These are phyloP conservation scores for Pteropus rufus DNA, from an alignment of 2,797 vertebrate species.

Conservation along the genomic window DNA sequence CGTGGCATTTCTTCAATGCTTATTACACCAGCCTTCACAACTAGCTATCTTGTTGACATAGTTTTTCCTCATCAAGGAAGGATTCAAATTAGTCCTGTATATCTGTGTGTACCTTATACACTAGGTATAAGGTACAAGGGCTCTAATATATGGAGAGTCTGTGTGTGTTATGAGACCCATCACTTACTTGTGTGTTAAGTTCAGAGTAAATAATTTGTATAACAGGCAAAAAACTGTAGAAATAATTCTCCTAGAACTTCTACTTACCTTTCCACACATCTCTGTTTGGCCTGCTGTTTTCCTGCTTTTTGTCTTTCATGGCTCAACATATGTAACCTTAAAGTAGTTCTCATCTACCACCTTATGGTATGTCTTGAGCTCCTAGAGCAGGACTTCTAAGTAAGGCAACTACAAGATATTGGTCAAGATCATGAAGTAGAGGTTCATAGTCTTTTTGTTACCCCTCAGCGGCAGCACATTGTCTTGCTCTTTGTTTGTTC, in stretches of 20 bases:
- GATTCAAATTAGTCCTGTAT: slow-evolving; percentile 98
- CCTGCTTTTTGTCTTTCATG: slow-evolving; percentile 98
- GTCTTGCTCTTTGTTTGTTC: not conserved
- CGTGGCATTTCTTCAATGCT: slow-evolving; percentile 96
- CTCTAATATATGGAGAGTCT: slow-evolving; percentile 98
- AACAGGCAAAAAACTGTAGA: slow-evolving; percentile 98
- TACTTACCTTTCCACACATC: slow-evolving; percentile 99
- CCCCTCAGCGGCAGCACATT: not conserved
- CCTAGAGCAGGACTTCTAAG: not conserved
- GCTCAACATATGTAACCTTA: slow-evolving; percentile 95
- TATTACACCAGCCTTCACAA: slow-evolving; percentile 98
- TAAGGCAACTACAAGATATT: not conserved
- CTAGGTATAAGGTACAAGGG: slow-evolving; percentile 89
- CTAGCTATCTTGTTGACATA: slow-evolving; percentile 98
- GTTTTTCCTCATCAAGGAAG: slow-evolving; percentile 99
- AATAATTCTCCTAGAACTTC: slow-evolving; percentile 98
- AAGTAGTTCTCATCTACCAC: slow-evolving; percentile 41
- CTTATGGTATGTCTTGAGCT: not conserved
- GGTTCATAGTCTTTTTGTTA: not conserved
- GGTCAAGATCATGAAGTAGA: not conserved
- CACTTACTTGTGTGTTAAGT: slow-evolving; percentile 97
- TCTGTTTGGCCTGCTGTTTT: slow-evolving; percentile 99
- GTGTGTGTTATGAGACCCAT: slow-evolving; percentile 99
- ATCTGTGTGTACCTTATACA: slow-evolving; percentile 99
- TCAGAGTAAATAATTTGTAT: slow-evolving; percentile 98